Evolutionary conservation across 1,140 invertebrate genomes (phyloP), one percentile per base, ranked within the genome.

Genomic region (Solenopsis invicta): DNA sequence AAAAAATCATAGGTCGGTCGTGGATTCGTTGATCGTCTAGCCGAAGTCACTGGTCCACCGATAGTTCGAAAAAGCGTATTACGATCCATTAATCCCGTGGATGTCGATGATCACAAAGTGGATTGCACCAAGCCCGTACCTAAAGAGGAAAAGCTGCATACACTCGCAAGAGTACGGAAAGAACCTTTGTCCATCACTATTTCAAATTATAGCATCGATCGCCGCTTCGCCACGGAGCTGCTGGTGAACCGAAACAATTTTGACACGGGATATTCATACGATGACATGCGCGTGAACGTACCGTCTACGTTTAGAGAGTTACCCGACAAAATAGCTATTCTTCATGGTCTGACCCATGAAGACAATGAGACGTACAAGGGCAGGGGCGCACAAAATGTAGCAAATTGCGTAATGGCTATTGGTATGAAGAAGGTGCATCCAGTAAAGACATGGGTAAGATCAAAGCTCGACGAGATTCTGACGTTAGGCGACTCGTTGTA

Each of bases 271-370:
- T 94, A 94, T 77, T 72, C 69, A 0, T 94, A 94, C 74, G 88
- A 93, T n/a, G 80, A 92, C 4, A 88, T 94, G 74, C 88, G 92
- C 24, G 90, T 91, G 13, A 94, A 95, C 62, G 84, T 95, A 13
- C 94, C 94, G 0, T 87, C 91, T 4, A 92, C 88, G 6, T 95
- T 95, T 71, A 90, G 74, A 50, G 89, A 92, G 12, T 21, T 95
- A 8, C 29, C 90, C 0, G 87, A 62, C 2, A 78, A 91, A 16
- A 78, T 87, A 50, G 78, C 90, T 0, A 93, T 95, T 24, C 86
- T 95, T 41, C 93, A 93, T 48, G 94, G 94, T 2, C 77, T 90
- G 75, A 95, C 93, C 0, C 92, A 94, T 48, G 92, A 94, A 41
- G 62, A n/a, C 9, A 92, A 88, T 50, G 91, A 92, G 0, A 64